Percentiles rank a stretch among this genome's conserved stretches.
Evolutionary conservation across 2,797 vertebrate species (phyloP).

Genomic region (Buphagus erythrorhynchus): DNA sequence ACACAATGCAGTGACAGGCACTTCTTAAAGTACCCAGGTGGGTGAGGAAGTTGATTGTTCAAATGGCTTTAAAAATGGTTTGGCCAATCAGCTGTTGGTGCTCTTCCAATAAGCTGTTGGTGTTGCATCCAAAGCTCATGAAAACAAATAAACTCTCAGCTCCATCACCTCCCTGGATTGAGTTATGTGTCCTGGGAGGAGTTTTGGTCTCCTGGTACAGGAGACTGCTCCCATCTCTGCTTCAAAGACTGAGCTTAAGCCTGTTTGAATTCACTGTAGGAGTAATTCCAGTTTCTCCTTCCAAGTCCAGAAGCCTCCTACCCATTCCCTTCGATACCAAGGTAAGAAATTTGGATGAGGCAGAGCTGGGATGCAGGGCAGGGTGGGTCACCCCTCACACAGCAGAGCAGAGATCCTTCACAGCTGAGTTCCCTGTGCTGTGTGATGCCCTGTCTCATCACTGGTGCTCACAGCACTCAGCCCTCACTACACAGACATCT

Average conservation of each 20-base stretch:
- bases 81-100: not conserved
- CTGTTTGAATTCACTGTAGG: not conserved
- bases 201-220: not conserved
- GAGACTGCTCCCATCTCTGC: fast-evolving
- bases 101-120: not conserved
- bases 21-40: not conserved
- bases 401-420: not conserved
- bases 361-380: not conserved
- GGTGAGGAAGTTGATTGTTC: fast-evolving
- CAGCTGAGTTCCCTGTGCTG: not conserved
- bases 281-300: not conserved
- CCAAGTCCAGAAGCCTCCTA: not conserved
- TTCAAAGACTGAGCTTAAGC: not conserved
- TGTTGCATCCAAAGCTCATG: not conserved
- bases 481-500: not conserved
- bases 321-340: fast-evolving
- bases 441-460: fast-evolving
- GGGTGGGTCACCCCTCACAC: not conserved
- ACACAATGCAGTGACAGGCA: not conserved
- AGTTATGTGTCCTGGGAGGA: not conserved
- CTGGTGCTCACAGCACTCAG: not conserved
- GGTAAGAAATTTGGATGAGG: not conserved
- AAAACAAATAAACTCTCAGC: not conserved
- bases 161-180: fast-evolving
- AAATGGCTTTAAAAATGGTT: not conserved